Conservation (phyloP, 1,140 invertebrate species). For the Eumeta japonica region DNA sequence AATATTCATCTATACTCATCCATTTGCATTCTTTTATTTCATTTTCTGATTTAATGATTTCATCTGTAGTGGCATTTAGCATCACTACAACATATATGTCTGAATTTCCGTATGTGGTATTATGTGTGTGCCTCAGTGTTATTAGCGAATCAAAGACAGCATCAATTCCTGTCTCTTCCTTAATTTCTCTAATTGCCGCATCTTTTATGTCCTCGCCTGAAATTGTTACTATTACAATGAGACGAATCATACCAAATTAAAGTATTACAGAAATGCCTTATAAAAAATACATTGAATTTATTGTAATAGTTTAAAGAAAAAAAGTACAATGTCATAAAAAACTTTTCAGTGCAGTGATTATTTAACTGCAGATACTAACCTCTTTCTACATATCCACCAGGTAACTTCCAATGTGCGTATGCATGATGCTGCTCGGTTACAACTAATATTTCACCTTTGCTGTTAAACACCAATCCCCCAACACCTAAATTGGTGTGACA, state of each 20-base stretch:
- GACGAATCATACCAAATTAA: no score
- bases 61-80: constrained; percentile 64
- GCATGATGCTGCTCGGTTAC: constrained; percentile 72
- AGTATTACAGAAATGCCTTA: no score
- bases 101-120: constrained; percentile 72
- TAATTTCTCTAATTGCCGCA: constrained; percentile 80
- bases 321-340: not conserved
- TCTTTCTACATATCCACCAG: constrained; percentile 86
- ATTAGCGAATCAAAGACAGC: constrained; percentile 76
- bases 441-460: constrained; percentile 74
- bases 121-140: constrained; percentile 73
- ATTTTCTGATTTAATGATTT: constrained; percentile 68
- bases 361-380: no score
- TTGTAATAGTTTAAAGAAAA: constrained; percentile 3
- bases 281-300: no score
- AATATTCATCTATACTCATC: constrained; percentile 80
- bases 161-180: constrained; percentile 84
- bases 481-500: constrained; percentile 86
- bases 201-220: constrained; percentile 77
- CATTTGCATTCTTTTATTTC: constrained; percentile 79
- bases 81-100: constrained; percentile 81
- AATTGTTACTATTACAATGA: no score
- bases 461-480: constrained; percentile 81
- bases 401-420: constrained; percentile 80
- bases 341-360: no score